Evolutionary conservation across 2,113 vertebrate genomes (phyloP).

Genomic region (Shinisaurus crocodilurus): DNA sequence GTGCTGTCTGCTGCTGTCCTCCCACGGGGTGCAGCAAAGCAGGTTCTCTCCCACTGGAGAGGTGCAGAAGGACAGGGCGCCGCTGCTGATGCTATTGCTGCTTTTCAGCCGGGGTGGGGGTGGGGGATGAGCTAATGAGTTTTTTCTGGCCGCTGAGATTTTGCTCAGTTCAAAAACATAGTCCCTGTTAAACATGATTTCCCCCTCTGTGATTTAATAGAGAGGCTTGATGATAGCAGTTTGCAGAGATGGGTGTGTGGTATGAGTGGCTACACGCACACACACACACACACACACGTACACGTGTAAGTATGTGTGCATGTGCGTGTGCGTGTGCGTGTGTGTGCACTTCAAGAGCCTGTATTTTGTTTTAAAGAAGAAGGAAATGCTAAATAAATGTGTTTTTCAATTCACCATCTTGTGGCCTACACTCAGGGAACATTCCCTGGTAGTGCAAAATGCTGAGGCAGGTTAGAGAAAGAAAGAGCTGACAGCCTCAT

Average conservation of each 20-base stretch:
- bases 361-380: slow-evolving; percentile 31
- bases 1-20: too few relatives aligned
- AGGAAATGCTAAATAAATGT: slow-evolving; percentile 52
- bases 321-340: too few relatives aligned
- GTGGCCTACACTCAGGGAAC: slow-evolving; percentile 26
- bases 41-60: too few relatives aligned
- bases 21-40: too few relatives aligned
- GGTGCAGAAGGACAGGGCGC: too few relatives aligned
- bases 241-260: background rate
- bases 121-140: too few relatives aligned
- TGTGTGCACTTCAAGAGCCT: background rate
- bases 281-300: too few relatives aligned
- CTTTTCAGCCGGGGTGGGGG: too few relatives aligned
- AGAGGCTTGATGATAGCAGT: background rate
- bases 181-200: background rate
- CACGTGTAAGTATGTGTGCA: too few relatives aligned
- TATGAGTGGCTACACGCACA: background rate
- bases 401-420: slow-evolving; percentile 40
- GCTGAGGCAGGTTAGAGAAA: slow-evolving; percentile 64
- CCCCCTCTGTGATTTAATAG: background rate
- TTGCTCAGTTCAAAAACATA: background rate
- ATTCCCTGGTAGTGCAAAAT: slow-evolving; percentile 55
- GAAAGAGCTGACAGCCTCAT: slow-evolving; percentile 66
- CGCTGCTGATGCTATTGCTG: too few relatives aligned
- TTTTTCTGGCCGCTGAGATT: background rate